Percentiles rank a stretch among this genome's conserved stretches.
These are phyloP conservation scores for Atherinomorus stipes DNA, from an alignment of 2,113 vertebrate species.

Conservation along the genomic window DNA sequence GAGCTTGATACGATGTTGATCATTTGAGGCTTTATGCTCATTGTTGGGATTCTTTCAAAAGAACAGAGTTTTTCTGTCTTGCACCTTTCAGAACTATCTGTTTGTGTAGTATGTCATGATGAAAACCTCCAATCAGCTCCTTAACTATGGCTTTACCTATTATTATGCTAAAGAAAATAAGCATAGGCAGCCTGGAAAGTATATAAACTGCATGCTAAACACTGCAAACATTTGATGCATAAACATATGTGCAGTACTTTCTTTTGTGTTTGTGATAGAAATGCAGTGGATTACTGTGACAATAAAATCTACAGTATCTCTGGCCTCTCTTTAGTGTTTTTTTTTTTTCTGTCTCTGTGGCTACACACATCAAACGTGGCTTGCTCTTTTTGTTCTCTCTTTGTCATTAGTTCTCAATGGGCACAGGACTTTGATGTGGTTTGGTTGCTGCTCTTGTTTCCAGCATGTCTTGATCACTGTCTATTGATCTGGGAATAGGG, in stretches of 20 bases:
- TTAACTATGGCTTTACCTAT: not conserved
- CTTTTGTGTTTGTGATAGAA: not conserved
- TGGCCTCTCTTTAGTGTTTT: not conserved
- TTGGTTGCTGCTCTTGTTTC: slow-evolving; percentile 52
- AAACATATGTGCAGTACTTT: not conserved
- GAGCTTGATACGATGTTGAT: slow-evolving; percentile 27
- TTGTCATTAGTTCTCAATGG: slow-evolving; percentile 68
- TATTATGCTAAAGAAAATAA: not conserved
- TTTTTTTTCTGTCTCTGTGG: slow-evolving; percentile 16
- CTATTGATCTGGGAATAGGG: slow-evolving; percentile 56
- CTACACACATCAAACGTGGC: slow-evolving; percentile 63
- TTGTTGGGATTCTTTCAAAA: slow-evolving; percentile 33
- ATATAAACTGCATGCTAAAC: not conserved
- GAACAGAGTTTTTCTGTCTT: too few species aligned
- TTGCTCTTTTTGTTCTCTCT: slow-evolving; percentile 45
- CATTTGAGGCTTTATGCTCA: slow-evolving; percentile 29
- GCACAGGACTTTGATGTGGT: slow-evolving; percentile 64
- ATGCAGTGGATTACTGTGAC: not conserved
- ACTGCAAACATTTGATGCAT: not conserved
- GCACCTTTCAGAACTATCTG: too few species aligned
- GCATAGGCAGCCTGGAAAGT: too few species aligned
- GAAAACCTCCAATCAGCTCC: not conserved
- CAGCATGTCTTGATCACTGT: slow-evolving; percentile 63
- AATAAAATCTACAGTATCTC: slow-evolving; percentile 1
- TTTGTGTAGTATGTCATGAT: too few species aligned